phyloP scores from a whole-genome alignment of 2,888 invertebrate genomes.

The Calliphora vomitoria region DNA sequence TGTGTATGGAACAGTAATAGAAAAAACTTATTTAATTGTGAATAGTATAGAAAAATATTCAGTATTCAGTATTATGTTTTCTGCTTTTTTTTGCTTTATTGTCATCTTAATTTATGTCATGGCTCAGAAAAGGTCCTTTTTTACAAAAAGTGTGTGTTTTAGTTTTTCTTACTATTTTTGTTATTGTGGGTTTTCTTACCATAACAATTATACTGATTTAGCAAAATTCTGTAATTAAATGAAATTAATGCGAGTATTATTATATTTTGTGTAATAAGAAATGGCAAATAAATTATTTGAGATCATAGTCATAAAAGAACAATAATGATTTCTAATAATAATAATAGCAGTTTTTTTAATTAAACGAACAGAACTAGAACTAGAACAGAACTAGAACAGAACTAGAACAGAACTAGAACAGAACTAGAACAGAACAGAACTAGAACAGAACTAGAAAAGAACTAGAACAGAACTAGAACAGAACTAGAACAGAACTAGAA shows the following conservation, averaged over 20 bases:
- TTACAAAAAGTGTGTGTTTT: neutral
- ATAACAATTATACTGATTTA: slow-evolving; percentile 30
- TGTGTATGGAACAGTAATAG: neutral
- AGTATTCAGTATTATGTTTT: neutral
- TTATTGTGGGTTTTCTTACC: neutral
- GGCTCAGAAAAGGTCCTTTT: neutral
- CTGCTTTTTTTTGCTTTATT: neutral
- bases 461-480: too few relatives aligned
- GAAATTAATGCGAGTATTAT: slow-evolving; percentile 1
- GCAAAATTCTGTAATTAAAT: slow-evolving; percentile 24
- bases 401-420: too few relatives aligned
- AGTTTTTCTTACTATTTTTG: too few relatives aligned
- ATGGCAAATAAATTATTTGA: slow-evolving; percentile 22
- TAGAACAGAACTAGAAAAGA: too few relatives aligned
- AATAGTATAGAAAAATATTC: slow-evolving; percentile 34
- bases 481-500: too few relatives aligned
- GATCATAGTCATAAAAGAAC: slow-evolving; percentile 32
- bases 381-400: too few relatives aligned
- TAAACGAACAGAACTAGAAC: too few relatives aligned
- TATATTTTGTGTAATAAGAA: neutral
- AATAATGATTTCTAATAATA: neutral
- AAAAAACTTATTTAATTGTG: neutral
- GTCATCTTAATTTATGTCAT: slow-evolving; percentile 11
- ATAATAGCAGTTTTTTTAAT: too few relatives aligned
- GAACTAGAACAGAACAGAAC: too few relatives aligned